phyloP scores from a whole-genome alignment of 1,140 invertebrate genomes.

The Aphidius gifuensis region DNA sequence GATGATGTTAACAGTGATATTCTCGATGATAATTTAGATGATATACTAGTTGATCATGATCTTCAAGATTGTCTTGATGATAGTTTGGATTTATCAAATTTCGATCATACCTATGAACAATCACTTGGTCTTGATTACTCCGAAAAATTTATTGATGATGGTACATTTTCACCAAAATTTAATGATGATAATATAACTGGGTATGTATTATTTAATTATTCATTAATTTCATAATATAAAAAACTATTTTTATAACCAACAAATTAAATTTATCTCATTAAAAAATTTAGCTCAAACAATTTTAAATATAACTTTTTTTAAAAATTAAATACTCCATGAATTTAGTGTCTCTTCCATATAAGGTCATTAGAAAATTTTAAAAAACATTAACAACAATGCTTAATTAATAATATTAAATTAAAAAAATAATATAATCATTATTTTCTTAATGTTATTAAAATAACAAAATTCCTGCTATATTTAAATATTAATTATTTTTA shows the following conservation, averaged over 20 bases:
- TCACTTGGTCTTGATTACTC: constrained; percentile 45
- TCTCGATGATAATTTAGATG: constrained; percentile 44
- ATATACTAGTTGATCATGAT: constrained; percentile 55
- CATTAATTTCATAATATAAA: constrained; percentile 8
- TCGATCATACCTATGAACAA: constrained; percentile 56
- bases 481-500: too few relatives aligned
- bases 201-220: constrained; percentile 32
- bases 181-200: constrained; percentile 43
- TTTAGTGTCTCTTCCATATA: constrained; percentile 41
- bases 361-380: constrained; percentile 42
- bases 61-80: constrained; percentile 60
- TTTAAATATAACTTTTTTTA: too few relatives aligned
- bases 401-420: too few relatives aligned
- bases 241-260: neutral
- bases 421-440: too few relatives aligned
- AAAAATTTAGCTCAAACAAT: too few relatives aligned
- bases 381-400: constrained; percentile 19
- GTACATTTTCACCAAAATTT: constrained; percentile 40
- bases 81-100: constrained; percentile 56
- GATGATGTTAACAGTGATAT: constrained; percentile 36
- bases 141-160: constrained; percentile 45
- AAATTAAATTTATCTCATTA: neutral
- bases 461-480: too few relatives aligned
- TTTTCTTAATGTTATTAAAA: too few relatives aligned
- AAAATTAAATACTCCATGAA: too few relatives aligned